Percentiles rank a stretch among this genome's conserved stretches.
Conservation (phyloP, 2,888 invertebrate species). For the Aplocera efformata region DNA sequence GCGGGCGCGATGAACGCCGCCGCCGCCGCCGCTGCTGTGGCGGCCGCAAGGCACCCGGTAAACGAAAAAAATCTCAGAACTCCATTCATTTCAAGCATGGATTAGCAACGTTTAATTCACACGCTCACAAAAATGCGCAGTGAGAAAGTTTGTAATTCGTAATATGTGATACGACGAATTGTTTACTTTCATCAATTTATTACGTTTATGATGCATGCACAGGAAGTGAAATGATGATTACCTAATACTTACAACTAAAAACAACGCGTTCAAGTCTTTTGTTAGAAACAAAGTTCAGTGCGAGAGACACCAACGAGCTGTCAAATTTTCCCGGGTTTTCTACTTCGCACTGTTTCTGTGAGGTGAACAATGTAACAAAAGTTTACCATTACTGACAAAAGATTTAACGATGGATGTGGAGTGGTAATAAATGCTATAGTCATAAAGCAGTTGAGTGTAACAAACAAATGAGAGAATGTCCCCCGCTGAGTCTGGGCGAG, state of each 20-base stretch:
- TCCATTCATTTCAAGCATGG: constrained; percentile 5
- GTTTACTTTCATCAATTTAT: too few species aligned
- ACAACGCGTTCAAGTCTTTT: constrained; percentile 31
- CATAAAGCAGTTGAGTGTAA: constrained; percentile 44
- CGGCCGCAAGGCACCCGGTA: constrained; percentile 93
- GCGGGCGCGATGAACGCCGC: constrained; percentile 92
- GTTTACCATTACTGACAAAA: constrained; percentile 29
- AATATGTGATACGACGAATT: not conserved
- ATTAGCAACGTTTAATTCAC: constrained; percentile 16
- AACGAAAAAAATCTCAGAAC: constrained; percentile 56
- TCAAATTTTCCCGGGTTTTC: constrained; percentile 13
- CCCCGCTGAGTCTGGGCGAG: constrained; percentile 38
- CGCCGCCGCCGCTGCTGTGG: constrained; percentile 90
- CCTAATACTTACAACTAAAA: too few species aligned
- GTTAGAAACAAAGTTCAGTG: constrained; percentile 7
- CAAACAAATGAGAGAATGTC: constrained; percentile 43
- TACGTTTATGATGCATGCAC: too few species aligned
- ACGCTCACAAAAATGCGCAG: constrained; percentile 16
- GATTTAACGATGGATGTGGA: constrained; percentile 30
- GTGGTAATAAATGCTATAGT: constrained; percentile 46
- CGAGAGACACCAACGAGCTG: constrained; percentile 27
- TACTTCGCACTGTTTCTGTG: constrained; percentile 3
- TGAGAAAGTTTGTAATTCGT: constrained; percentile 3
- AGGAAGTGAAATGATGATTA: too few species aligned
- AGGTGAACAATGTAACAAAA: constrained; percentile 22